Base-by-base conservation (phyloP, 1,140 invertebrate genomes). In the Drosophila kohkoa region DNA sequence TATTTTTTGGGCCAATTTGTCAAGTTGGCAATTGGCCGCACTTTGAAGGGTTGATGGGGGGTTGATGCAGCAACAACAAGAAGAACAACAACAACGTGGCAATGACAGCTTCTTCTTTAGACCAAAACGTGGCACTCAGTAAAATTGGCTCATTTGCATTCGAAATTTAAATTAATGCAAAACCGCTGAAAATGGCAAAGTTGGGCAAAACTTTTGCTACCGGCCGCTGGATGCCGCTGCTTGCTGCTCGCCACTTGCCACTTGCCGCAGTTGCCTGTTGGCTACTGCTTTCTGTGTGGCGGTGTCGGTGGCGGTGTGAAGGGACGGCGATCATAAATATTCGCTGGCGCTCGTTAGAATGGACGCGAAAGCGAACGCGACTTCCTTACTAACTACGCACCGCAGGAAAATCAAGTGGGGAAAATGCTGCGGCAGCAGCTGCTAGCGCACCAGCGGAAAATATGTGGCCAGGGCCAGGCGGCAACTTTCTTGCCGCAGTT, bases 101-200 rank as follows among this genome's bases (percentile, higher is more conserved):
- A 52, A 32, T 10, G 7, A 38, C 16, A 20, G 43, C 25, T 32
- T 72, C 25, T 32, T 72, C 66, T 70, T 77, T 71, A 63, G 66
- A 65, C 71, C 65, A 75, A 75, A 80, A 80, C 72, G 79, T 88
- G 86, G 85, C 85, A 89, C 83, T 88, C 80, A 81, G 67, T 69
- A 65, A 91, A 91, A 91, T 91, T 91, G 86, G 90, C 86, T 91
- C 78, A 91, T 92, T 92, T 91, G 87, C 87, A 92, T 92, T 90
- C 80, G 75, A 90, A 92, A 92, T 92, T 92, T 90, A 90, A 91
- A 92, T 90, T 85, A 92, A 92, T 91, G 90, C 86, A 89, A 91
- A 92, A 90, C 80, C 78, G 73, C 86, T 71, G 75, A 90, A 83
- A 89, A 88, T 75, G 73, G 62, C 74, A 74, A 83, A 90, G 87